Base-by-base conservation (phyloP, 2,888 invertebrate species). In the Ametastegia equiseti region DNA sequence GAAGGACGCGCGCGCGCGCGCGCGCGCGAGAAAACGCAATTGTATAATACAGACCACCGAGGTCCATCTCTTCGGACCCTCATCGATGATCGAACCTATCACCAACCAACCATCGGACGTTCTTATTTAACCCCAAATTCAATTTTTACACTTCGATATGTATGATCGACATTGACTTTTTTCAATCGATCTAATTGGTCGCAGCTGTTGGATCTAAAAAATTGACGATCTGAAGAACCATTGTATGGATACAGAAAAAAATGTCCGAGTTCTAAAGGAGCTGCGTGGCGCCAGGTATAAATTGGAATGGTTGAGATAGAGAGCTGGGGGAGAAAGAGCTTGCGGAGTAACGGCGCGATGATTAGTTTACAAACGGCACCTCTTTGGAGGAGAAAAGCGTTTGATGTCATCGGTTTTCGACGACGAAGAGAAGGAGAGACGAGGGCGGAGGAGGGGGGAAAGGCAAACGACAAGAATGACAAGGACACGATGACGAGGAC, bases 321-420 rank as follows among this genome's bases (percentile, higher is more conserved):
- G 42, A 42, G 80, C 27, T 11, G 65, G 30, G 60, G 36, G 36
- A 36, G 47, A 69, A 80, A 81, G 81, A 75, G 82, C 54, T 50
- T 42, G 77, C 39, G 23, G 80, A 33, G 60, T 7, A 19, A 15
- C 36, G 71, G 79, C 57, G 80, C 57, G 79, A 82, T 82, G 84
- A 84, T 84, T 84, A 84, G 84, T 83, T 82, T 81, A 83, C 84
- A 83, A 84, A 84, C 82, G 82, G 82, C 80, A 84, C 83, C 83
- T n/a, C n/a, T 83, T 81, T 82, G 60, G 23, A 9, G 27, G 39
- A 60, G 78, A 80, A 80, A 81, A 65, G 78, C 81, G 84, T 84
- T 83, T 84, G 82, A 84, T 84, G 84, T 84, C 82, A 60, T 79
- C 77, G 36, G 81, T 42, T 73, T 73, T 73, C 50, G 79, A 65